These are phyloP conservation scores for Eulithis prunata DNA, from an alignment of 2,888 invertebrate genomes.

Conservation along the genomic window DNA sequence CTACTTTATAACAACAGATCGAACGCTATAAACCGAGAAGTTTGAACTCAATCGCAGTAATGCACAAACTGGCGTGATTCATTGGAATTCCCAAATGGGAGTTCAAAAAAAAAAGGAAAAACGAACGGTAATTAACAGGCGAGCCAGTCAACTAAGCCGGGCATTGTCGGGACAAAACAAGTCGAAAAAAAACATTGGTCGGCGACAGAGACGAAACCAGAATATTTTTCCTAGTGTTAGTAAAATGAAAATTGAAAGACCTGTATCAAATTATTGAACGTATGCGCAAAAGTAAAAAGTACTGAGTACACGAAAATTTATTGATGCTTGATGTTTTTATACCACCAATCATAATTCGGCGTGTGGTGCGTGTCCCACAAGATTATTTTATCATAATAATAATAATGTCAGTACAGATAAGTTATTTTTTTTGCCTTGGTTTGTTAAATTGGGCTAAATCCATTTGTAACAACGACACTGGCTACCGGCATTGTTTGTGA, in stretches of 20 bases:
- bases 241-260: too few species aligned
- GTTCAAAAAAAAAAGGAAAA: slow-evolving; percentile 48
- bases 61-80: slow-evolving; percentile 50
- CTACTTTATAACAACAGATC: slow-evolving; percentile 48
- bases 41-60: slow-evolving; percentile 38
- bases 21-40: slow-evolving; percentile 47
- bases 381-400: too few species aligned
- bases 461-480: slow-evolving; percentile 7
- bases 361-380: too few species aligned
- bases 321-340: too few species aligned
- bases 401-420: too few species aligned
- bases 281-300: too few species aligned
- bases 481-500: slow-evolving; percentile 50
- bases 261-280: too few species aligned
- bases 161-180: slow-evolving; percentile 57
- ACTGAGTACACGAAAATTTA: too few species aligned
- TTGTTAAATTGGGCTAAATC: background rate
- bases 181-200: slow-evolving; percentile 65
- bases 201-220: slow-evolving; percentile 27
- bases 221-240: background rate
- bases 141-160: slow-evolving; percentile 56
- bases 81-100: slow-evolving; percentile 50
- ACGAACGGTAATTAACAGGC: slow-evolving; percentile 65
- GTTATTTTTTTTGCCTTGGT: too few species aligned
- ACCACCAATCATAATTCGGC: too few species aligned